phyloP scores from a whole-genome alignment of 2,888 invertebrate species.

The Sarcophaga rosellei region DNA sequence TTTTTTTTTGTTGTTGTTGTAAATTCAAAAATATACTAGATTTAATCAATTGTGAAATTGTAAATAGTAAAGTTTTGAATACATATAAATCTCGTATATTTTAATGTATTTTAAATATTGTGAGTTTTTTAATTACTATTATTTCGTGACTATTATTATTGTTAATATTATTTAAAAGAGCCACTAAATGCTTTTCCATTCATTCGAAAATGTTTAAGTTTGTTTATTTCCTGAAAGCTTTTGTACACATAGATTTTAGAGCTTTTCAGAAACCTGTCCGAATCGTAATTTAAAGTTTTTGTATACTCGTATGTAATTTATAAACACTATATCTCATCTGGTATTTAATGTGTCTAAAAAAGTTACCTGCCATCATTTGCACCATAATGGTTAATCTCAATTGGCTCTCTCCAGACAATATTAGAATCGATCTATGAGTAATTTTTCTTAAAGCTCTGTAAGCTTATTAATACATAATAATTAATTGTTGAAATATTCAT shows the following conservation, averaged over 20 bases:
- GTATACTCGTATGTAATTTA: background rate
- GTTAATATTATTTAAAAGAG: background rate
- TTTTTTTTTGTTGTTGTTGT: background rate
- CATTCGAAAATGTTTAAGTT: constrained; percentile 11
- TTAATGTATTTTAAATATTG: background rate
- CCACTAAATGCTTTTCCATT: constrained; percentile 27
- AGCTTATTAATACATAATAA: no score
- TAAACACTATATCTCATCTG: background rate
- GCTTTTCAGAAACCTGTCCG: constrained; percentile 22
- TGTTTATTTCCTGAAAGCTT: constrained; percentile 45
- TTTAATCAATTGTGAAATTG: background rate
- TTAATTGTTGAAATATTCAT: no score
- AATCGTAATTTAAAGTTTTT: background rate
- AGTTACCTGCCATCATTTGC: no score
- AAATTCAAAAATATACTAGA: background rate
- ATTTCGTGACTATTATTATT: background rate
- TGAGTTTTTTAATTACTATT: no score
- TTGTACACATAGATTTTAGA: constrained; percentile 66
- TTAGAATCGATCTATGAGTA: background rate
- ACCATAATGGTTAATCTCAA: background rate
- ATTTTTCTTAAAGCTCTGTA: background rate
- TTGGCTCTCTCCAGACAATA: background rate
- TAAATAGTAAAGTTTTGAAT: constrained; percentile 26
- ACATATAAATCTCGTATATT: constrained; percentile 29
- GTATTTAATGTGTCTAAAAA: background rate